These are phyloP conservation scores for Crax fasciolata DNA, from an alignment of 2,797 vertebrate genomes.

Conservation along the genomic window DNA sequence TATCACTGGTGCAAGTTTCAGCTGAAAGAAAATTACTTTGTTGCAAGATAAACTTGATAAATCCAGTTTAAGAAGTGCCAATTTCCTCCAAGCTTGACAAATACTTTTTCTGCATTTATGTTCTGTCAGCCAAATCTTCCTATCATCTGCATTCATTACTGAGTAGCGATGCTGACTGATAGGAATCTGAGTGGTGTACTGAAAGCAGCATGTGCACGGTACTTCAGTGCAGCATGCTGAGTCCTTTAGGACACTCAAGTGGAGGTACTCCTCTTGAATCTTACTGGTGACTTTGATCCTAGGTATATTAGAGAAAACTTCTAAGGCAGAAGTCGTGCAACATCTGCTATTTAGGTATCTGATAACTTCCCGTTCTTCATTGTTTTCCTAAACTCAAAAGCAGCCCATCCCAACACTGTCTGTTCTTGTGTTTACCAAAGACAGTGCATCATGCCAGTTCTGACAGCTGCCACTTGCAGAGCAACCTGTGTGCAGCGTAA, in stretches of 20 bases:
- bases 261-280: not conserved
- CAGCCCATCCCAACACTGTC: not conserved
- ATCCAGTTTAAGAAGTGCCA: not conserved
- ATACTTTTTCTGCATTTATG: not conserved
- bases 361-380: not conserved
- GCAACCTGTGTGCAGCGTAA: not conserved
- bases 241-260: not conserved
- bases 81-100: too few relatives aligned
- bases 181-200: accelerated
- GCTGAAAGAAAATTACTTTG: not conserved
- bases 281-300: accelerated
- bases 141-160: accelerated
- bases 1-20: not conserved
- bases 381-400: not conserved
- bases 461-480: not conserved
- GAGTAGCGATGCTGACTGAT: accelerated
- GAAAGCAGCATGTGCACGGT: accelerated
- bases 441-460: accelerated
- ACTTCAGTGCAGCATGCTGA: not conserved
- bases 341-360: not conserved
- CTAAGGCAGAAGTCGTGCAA: not conserved
- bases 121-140: not conserved
- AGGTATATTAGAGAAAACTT: too few relatives aligned
- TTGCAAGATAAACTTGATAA: not conserved
- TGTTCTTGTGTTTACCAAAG: not conserved